A percentile compares a stretch with the other conserved stretches of the same genome.
These are phyloP conservation scores for Diplodus sargus DNA, from an alignment of 2,797 vertebrate species.

Conservation along the genomic window DNA sequence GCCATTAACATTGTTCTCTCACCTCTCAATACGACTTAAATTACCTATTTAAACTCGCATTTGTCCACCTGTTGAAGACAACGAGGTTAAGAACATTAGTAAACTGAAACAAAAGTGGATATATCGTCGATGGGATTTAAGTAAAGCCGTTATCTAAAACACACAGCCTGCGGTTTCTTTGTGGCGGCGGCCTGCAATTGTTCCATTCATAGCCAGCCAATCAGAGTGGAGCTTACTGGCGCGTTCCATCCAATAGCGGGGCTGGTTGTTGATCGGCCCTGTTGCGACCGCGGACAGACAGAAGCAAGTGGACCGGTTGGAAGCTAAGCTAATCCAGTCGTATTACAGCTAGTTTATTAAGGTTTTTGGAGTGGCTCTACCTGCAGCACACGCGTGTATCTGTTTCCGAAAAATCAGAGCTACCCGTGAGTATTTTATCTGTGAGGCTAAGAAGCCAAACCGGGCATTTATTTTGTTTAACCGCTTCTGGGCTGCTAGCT, in stretches of 20 bases:
- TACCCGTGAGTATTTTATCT: constrained; percentile 12
- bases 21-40: not conserved
- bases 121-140: not conserved
- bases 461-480: constrained; percentile 47
- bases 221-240: constrained; percentile 51
- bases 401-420: constrained; percentile 63
- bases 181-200: constrained; percentile 59
- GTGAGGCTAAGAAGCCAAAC: constrained; percentile 57
- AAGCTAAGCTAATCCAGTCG: constrained; percentile 77
- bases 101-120: accelerated
- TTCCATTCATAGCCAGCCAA: constrained; percentile 72
- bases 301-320: constrained; percentile 70
- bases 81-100: accelerated
- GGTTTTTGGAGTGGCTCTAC: not conserved
- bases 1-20: constrained; percentile 18
- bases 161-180: constrained; percentile 69
- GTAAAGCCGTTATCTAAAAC: constrained; percentile 32
- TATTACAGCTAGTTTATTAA: constrained; percentile 23
- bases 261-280: constrained; percentile 45
- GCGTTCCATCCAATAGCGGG: constrained; percentile 52
- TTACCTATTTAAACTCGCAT: not conserved
- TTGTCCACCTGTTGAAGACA: not conserved
- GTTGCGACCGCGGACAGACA: constrained; percentile 73
- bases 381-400: not conserved
- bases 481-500: constrained; percentile 61